A percentile compares a stretch with the other conserved stretches of the same genome.
Conservation (phyloP, 2,113 vertebrate species). For the Atrichornis clamosus region DNA sequence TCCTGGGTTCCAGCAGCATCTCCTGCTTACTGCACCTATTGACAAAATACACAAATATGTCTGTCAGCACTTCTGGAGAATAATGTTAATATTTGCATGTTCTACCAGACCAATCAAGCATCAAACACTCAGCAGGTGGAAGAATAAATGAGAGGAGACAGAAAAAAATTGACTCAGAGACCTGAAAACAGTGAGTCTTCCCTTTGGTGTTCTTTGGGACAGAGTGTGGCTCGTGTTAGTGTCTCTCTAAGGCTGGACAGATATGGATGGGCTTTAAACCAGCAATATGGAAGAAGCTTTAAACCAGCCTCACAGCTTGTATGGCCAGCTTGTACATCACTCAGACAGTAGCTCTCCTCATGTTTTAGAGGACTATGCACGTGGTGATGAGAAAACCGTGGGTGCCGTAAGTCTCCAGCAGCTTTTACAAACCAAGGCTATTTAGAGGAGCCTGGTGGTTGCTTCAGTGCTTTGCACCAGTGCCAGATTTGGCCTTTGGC, state of each 20-base stretch:
- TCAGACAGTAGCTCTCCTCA: neutral
- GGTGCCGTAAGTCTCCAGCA: neutral
- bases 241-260: neutral
- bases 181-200: neutral
- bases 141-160: neutral
- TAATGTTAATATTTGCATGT: neutral
- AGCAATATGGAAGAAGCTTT: neutral
- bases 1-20: neutral
- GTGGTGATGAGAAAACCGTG: neutral
- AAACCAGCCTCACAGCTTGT: neutral
- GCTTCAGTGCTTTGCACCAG: neutral
- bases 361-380: neutral
- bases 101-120: neutral
- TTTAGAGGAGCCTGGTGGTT: neutral
- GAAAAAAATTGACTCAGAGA: neutral
- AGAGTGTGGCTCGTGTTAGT: fast-evolving
- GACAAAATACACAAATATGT: neutral
- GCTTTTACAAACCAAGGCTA: neutral
- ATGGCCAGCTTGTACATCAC: neutral
- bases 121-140: neutral
- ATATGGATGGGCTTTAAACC: neutral
- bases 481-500: neutral
- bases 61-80: neutral
- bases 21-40: neutral
- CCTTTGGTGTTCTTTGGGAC: neutral